Evolutionary conservation across 2,888 invertebrate genomes (phyloP).

Genomic region (Calliopum simillimum): DNA sequence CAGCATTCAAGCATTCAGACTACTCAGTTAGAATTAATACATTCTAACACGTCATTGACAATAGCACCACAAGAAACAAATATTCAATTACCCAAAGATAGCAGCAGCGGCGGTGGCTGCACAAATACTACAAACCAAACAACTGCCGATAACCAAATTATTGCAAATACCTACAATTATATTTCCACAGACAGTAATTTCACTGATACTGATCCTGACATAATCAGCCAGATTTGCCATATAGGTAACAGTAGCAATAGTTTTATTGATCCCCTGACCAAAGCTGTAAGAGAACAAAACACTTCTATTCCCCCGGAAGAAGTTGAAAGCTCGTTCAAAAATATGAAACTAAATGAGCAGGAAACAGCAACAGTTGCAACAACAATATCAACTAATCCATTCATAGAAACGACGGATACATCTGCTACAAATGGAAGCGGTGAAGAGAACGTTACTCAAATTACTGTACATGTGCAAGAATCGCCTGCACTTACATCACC

Average conservation of each 20-base stretch:
- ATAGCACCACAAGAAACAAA: constrained; percentile 24
- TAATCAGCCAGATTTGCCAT: constrained; percentile 3
- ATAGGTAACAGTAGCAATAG: background rate
- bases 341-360: constrained; percentile 23
- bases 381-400: background rate
- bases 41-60: constrained; percentile 5
- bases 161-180: constrained; percentile 36
- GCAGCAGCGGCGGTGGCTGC: constrained; percentile 35
- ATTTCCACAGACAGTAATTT: constrained; percentile 36
- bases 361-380: background rate
- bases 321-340: constrained; percentile 7
- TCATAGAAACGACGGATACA: background rate
- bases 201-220: background rate
- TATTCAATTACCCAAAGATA: constrained; percentile 37
- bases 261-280: background rate
- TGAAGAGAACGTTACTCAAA: background rate
- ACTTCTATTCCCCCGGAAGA: constrained; percentile 29
- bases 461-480: background rate
- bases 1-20: constrained; percentile 8
- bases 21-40: background rate
- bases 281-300: background rate
- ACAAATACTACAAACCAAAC: constrained; percentile 1
- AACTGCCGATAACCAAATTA: constrained; percentile 11
- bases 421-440: background rate
- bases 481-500: too few species aligned